Conservation (phyloP, 2,113 vertebrate genomes). For the Misgurnus anguillicaudatus region DNA sequence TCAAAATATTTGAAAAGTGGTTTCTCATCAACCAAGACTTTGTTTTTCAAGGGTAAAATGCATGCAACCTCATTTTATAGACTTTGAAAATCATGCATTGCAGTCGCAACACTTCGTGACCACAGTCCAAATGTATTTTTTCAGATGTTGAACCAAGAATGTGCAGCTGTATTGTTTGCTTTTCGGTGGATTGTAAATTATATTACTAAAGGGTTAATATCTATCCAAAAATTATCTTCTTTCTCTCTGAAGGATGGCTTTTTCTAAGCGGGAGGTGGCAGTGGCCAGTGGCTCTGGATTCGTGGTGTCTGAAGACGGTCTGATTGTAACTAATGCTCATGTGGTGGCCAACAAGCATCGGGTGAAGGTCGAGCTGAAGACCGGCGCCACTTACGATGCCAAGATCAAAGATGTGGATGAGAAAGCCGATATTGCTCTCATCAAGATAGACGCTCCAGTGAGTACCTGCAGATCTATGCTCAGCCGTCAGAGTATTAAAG, state of each 20-base stretch:
- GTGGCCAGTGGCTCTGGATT: conserved; percentile 96
- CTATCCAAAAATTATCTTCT: neutral
- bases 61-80: neutral
- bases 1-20: neutral
- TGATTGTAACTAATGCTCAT: conserved; percentile 96
- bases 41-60: neutral
- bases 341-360: conserved; percentile 96
- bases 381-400: conserved; percentile 86
- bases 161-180: neutral
- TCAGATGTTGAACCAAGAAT: too few relatives aligned
- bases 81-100: neutral
- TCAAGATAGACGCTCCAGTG: conserved; percentile 91
- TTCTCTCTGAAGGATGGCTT: conserved; percentile 77
- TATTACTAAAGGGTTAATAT: neutral
- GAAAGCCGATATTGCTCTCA: conserved; percentile 95
- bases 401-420: conserved; percentile 96
- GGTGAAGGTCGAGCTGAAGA: conserved; percentile 94
- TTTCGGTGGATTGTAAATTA: neutral
- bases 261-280: conserved; percentile 88
- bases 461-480: neutral
- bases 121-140: too few relatives aligned
- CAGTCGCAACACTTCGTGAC: neutral
- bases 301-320: conserved; percentile 92
- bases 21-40: neutral
- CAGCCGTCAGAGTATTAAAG: too few relatives aligned